Evolutionary conservation across 2,113 vertebrate species (phyloP).

Genomic region (Ellobius talpinus): DNA sequence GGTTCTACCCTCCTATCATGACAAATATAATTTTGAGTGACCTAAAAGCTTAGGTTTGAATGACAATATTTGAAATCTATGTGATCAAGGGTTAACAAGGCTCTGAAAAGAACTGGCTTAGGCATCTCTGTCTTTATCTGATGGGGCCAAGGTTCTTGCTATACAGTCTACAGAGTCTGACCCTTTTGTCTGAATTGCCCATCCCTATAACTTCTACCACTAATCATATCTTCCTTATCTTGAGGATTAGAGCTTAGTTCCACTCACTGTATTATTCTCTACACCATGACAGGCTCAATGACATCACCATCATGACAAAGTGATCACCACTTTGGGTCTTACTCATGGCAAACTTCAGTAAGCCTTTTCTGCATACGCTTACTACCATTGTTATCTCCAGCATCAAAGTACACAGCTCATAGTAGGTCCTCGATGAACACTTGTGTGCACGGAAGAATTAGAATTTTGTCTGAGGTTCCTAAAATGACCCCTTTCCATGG

Average conservation of each 20-base stretch:
- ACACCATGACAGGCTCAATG: accelerated
- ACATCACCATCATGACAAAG: no score
- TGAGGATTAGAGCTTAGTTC: neutral
- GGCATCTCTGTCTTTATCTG: neutral
- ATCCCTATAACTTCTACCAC: neutral
- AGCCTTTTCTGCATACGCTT: neutral
- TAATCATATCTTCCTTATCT: neutral
- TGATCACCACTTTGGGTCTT: neutral
- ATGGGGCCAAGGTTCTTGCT: neutral
- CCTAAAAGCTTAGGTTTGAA: neutral
- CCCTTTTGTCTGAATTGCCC: neutral
- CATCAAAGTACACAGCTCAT: neutral
- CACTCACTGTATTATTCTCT: neutral
- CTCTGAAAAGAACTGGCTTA: neutral
- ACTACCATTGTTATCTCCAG: neutral
- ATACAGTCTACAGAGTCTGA: no score
- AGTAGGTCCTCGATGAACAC: neutral
- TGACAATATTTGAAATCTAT: neutral
- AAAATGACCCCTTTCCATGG: neutral
- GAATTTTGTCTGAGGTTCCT: neutral
- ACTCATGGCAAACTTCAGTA: neutral
- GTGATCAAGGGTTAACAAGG: neutral
- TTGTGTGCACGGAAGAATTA: neutral
- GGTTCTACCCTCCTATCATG: neutral
- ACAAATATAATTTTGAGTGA: slow-evolving; percentile 24